Percentiles rank a stretch among this genome's conserved stretches.
These are phyloP conservation scores for Heteractis magnifica DNA, from an alignment of 92 coral and sea anemone species.

Conservation along the genomic window DNA sequence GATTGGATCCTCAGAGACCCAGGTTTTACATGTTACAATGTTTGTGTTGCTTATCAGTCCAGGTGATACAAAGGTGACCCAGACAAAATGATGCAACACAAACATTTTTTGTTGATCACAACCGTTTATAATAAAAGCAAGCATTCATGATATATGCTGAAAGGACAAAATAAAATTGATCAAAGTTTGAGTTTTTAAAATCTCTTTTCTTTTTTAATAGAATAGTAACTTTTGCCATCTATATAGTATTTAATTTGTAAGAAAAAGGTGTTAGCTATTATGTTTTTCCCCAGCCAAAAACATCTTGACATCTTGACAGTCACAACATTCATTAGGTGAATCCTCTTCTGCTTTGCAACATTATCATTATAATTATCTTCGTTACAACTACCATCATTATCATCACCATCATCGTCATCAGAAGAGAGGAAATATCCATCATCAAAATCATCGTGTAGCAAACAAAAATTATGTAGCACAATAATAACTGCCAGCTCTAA, in stretches of 20 bases:
- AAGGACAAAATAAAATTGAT: too few species aligned
- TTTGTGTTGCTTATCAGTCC: too few species aligned
- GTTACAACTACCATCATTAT: slow-evolving; percentile 10
- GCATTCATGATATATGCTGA: too few species aligned
- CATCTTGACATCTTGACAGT: neutral
- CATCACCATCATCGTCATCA: slow-evolving; percentile 31
- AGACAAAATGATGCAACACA: too few species aligned
- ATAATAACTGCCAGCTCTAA: slow-evolving; percentile 28
- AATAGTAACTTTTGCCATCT: neutral
- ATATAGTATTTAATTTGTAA: neutral
- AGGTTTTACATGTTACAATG: too few species aligned
- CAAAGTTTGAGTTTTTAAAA: too few species aligned
- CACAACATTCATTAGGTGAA: slow-evolving; percentile 40
- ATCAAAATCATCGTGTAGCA: slow-evolving; percentile 58
- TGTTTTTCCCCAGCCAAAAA: neutral
- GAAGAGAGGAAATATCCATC: slow-evolving; percentile 42
- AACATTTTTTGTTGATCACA: too few species aligned
- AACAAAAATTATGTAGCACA: slow-evolving; percentile 38
- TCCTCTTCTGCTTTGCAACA: slow-evolving; percentile 23
- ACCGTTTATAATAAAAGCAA: too few species aligned
- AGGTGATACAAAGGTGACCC: too few species aligned
- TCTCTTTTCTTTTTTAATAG: too few species aligned
- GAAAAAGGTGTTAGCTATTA: neutral
- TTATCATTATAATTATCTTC: slow-evolving; percentile 7
- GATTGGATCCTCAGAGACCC: too few species aligned